Conservation (phyloP, 1,140 invertebrate genomes). For the Drosophila santomea region DNA sequence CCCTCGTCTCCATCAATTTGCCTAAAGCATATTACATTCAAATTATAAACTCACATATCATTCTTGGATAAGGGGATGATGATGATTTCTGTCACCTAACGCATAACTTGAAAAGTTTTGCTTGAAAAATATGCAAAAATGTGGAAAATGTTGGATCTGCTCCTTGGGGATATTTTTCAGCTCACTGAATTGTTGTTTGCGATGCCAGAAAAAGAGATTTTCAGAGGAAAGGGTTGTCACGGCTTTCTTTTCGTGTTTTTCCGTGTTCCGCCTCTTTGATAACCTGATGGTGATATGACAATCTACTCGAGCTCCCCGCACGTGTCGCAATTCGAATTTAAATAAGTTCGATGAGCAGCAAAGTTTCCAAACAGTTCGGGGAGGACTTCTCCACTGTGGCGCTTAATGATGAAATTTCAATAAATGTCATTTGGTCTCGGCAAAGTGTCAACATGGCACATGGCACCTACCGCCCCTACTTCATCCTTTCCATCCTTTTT, state of each 20-base stretch:
- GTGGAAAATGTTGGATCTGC: conserved; percentile 21
- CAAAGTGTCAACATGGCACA: conserved; percentile 77
- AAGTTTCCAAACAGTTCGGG: conserved; percentile 64
- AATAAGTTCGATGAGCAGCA: conserved; percentile 70
- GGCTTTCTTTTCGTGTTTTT: conserved; percentile 20
- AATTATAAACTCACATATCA: conserved; percentile 57
- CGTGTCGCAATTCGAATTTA: conserved; percentile 71
- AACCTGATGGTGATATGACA: conserved; percentile 40
- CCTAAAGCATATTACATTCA: conserved; percentile 60
- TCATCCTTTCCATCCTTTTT: background rate
- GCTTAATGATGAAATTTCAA: conserved; percentile 82
- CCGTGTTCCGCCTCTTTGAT: conserved; percentile 41
- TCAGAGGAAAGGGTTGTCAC: conserved; percentile 65
- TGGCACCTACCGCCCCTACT: conserved; percentile 51
- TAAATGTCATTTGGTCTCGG: conserved; percentile 79
- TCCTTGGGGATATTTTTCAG: conserved; percentile 81
- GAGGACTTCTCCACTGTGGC: background rate
- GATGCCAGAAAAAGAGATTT: conserved; percentile 74
- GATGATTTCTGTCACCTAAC: conserved; percentile 56
- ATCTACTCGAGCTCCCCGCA: conserved; percentile 31
- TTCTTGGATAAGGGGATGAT: conserved; percentile 55
- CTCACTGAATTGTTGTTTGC: conserved; percentile 73
- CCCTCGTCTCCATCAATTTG: conserved; percentile 27
- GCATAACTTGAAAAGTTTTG: conserved; percentile 60
- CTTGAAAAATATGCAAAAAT: conserved; percentile 72